A percentile compares a stretch with the other conserved stretches of the same genome.
Conservation (phyloP, 1,140 invertebrate genomes). For the Brachionus plicatilis region DNA sequence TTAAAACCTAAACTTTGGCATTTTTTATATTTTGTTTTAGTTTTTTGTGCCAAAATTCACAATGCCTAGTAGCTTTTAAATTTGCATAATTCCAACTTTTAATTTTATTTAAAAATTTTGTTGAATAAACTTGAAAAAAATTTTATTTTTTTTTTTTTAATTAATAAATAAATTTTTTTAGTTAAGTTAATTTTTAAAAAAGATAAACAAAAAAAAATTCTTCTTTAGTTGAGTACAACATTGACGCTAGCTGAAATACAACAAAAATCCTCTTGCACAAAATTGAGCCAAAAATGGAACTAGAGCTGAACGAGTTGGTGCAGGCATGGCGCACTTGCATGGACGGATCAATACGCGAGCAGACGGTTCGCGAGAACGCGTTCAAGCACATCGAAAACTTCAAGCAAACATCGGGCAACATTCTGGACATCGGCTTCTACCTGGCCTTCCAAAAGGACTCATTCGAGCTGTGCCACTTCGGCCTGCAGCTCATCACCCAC, state of each 20-base stretch:
- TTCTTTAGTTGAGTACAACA: not conserved
- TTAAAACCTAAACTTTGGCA: too few species aligned
- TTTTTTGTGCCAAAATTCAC: too few species aligned
- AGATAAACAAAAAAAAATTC: not conserved
- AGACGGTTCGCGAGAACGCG: not conserved
- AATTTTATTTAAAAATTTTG: not conserved
- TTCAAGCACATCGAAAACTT: conserved; percentile 33
- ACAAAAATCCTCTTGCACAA: not conserved
- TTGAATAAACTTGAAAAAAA: not conserved
- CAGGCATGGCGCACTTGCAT: conserved; percentile 25
- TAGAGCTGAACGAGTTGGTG: conserved; percentile 15
- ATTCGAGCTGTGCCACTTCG: conserved; percentile 25
- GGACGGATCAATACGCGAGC: not conserved
- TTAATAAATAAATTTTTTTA: not conserved
- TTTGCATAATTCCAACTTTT: too few species aligned
- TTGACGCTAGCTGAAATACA: not conserved
- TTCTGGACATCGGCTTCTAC: conserved; percentile 31
- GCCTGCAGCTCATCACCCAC: conserved; percentile 12
- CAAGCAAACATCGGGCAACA: conserved; percentile 12
- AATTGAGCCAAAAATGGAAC: conserved; percentile 4
- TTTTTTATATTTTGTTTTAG: too few species aligned
- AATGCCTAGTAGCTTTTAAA: too few species aligned
- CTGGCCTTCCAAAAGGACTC: conserved; percentile 21
- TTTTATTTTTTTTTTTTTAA: not conserved
- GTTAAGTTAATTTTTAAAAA: not conserved